Conservation (phyloP, 1,140 invertebrate genomes). For the Zaprionus ornatus region DNA sequence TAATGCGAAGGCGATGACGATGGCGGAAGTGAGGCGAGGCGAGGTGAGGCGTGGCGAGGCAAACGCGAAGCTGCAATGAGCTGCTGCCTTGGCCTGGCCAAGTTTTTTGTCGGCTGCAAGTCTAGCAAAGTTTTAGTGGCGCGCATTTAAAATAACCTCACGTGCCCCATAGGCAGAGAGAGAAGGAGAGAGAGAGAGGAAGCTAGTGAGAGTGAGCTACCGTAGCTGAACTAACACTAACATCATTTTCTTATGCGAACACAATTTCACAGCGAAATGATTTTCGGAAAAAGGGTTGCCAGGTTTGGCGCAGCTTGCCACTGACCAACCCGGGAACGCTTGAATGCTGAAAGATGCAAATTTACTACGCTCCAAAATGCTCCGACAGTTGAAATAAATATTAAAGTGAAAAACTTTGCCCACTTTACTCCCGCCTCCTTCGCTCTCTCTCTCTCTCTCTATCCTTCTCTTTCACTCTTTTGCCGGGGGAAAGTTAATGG, state of each 20-base stretch:
- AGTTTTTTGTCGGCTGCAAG: slow-evolving; percentile 12
- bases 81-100: slow-evolving; percentile 20
- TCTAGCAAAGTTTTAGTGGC: slow-evolving; percentile 60
- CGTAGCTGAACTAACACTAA: neutral
- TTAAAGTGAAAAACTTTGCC: slow-evolving; percentile 74
- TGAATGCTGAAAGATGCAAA: slow-evolving; percentile 79
- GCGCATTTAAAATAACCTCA: slow-evolving; percentile 73
- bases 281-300: slow-evolving; percentile 56
- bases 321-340: slow-evolving; percentile 29
- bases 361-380: slow-evolving; percentile 70
- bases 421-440: neutral
- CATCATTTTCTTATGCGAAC: slow-evolving; percentile 52
- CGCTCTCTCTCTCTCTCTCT: neutral
- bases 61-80: slow-evolving; percentile 26
- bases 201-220: neutral
- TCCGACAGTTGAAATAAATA: slow-evolving; percentile 78
- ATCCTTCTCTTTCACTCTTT: neutral
- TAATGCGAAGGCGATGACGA: slow-evolving; percentile 54
- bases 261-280: slow-evolving; percentile 79
- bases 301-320: slow-evolving; percentile 17
- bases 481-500: slow-evolving; percentile 26
- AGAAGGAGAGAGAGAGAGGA: neutral
- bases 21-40: neutral
- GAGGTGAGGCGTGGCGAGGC: slow-evolving; percentile 14
- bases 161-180: slow-evolving; percentile 43